phyloP scores from a whole-genome alignment of 2,113 vertebrate species.

The Opisthocomus hoazin region DNA sequence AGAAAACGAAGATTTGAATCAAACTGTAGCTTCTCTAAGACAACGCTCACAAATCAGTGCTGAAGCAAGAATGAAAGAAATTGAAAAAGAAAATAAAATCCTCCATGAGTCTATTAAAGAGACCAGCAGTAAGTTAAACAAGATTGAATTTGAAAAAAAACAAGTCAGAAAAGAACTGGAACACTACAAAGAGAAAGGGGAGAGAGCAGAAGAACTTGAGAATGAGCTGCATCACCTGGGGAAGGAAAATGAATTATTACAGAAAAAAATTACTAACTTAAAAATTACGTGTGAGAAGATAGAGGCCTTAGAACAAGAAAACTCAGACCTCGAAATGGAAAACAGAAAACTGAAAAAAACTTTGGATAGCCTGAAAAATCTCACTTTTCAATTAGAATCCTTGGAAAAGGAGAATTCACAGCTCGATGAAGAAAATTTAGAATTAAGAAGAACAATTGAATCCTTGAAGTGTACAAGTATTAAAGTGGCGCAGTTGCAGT shows the following conservation, averaged over 20 bases:
- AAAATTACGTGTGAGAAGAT: slow-evolving; percentile 94
- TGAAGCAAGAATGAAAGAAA: slow-evolving; percentile 92
- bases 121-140: slow-evolving; percentile 90
- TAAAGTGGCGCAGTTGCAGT: slow-evolving; percentile 87
- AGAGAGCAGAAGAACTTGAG: slow-evolving; percentile 90
- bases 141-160: slow-evolving; percentile 92
- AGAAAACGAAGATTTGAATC: slow-evolving; percentile 91
- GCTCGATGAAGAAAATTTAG: slow-evolving; percentile 92
- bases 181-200: slow-evolving; percentile 89
- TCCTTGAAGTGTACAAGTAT: slow-evolving; percentile 82
- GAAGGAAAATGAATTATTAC: slow-evolving; percentile 89
- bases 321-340: slow-evolving; percentile 86
- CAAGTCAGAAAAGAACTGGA: slow-evolving; percentile 91
- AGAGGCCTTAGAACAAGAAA: slow-evolving; percentile 89
- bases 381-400: slow-evolving; percentile 86
- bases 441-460: slow-evolving; percentile 85
- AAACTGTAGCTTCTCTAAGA: slow-evolving; percentile 86
- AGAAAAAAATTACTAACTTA: slow-evolving; percentile 89
- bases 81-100: slow-evolving; percentile 94
- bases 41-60: slow-evolving; percentile 92
- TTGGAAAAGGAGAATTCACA: slow-evolving; percentile 93
- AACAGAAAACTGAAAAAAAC: slow-evolving; percentile 91
- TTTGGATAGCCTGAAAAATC: slow-evolving; percentile 86
- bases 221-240: slow-evolving; percentile 82
- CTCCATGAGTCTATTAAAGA: slow-evolving; percentile 96